These are phyloP conservation scores for Trachops cirrhosus DNA, from an alignment of 2,797 vertebrate genomes.

Conservation along the genomic window DNA sequence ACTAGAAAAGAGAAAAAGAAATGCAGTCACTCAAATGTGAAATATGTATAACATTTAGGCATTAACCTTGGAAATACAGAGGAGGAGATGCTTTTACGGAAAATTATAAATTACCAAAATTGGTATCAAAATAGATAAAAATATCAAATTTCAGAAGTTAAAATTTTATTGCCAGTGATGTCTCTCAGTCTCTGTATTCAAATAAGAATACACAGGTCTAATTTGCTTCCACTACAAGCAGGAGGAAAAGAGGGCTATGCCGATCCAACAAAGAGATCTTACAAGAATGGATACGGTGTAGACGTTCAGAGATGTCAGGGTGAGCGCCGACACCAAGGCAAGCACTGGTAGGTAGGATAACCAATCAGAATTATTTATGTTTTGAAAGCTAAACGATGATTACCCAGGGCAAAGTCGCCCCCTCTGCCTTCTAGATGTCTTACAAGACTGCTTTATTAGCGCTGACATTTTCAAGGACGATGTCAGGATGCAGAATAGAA, in stretches of 20 bases:
- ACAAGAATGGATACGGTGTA: not conserved
- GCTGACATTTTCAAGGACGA: not conserved
- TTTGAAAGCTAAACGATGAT: not conserved
- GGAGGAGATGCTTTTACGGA: not conserved
- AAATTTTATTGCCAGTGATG: not conserved
- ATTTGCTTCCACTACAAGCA: not conserved
- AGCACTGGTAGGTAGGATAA: not conserved
- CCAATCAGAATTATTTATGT: not conserved
- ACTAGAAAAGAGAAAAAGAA: not conserved
- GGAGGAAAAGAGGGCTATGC: not conserved
- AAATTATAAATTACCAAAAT: not conserved
- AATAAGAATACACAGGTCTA: not conserved
- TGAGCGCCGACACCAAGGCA: not conserved
- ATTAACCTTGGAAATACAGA: not conserved
- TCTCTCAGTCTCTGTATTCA: not conserved
- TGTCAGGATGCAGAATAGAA: not conserved
- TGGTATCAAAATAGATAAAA: not conserved
- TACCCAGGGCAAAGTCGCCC: not conserved
- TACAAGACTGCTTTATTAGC: not conserved
- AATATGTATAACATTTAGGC: not conserved
- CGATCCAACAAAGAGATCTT: not conserved
- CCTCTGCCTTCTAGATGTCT: not conserved
- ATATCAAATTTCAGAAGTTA: not conserved
- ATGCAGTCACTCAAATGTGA: not conserved
- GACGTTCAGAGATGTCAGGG: not conserved